A percentile compares a stretch with the other conserved stretches of the same genome.
These are phyloP conservation scores for Tenthredo notha DNA, from an alignment of 2,888 invertebrate species.

Conservation along the genomic window DNA sequence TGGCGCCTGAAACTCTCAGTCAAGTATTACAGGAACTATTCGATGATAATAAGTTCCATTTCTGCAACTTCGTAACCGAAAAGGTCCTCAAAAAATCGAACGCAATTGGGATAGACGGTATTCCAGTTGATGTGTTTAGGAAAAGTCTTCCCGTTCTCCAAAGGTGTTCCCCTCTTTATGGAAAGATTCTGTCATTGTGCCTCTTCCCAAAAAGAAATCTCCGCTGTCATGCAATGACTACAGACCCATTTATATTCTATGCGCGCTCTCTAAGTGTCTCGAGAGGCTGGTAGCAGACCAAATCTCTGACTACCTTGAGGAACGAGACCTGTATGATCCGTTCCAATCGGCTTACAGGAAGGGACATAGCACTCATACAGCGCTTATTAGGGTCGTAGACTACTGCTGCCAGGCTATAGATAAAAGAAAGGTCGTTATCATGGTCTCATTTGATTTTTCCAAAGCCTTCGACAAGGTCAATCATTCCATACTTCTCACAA, in stretches of 20 bases:
- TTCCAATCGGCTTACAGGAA: slow-evolving; percentile 21
- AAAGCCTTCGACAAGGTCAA: slow-evolving; percentile 40
- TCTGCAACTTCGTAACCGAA: neutral
- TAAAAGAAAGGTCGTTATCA: slow-evolving; percentile 2
- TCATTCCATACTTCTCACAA: neutral
- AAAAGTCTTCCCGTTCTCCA: neutral
- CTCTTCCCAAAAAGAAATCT: neutral
- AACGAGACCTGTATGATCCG: neutral
- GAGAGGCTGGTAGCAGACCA: slow-evolving; percentile 30
- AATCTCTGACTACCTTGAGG: neutral
- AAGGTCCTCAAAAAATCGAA: neutral
- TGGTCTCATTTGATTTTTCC: slow-evolving; percentile 45
- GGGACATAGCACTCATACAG: slow-evolving; percentile 33
- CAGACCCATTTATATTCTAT: slow-evolving; percentile 43
- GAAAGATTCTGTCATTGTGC: too few relatives aligned
- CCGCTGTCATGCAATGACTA: slow-evolving; percentile 18
- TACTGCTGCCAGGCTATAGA: neutral
- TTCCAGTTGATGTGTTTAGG: neutral
- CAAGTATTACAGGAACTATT: neutral
- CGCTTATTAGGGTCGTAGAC: slow-evolving; percentile 1
- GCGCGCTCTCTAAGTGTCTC: slow-evolving; percentile 24
- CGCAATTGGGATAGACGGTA: neutral
- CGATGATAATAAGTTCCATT: neutral
- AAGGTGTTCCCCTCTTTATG: too few relatives aligned
- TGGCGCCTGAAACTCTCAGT: neutral